Base-by-base conservation (phyloP, 2,113 vertebrate species). In the Blennius ocellaris region DNA sequence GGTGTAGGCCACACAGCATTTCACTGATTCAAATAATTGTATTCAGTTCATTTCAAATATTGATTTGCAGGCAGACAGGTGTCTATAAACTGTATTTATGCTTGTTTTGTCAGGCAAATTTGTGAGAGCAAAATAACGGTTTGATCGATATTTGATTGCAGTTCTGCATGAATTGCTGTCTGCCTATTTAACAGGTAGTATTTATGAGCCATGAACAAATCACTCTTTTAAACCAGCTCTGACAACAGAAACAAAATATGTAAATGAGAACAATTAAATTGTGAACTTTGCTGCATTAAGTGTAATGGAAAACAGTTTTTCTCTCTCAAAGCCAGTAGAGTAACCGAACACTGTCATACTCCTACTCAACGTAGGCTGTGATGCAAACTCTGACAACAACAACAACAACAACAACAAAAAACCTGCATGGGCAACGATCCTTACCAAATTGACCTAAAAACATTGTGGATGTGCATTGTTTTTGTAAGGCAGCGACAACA, bases 191-290 rank as follows among this genome's bases (percentile, higher is more conserved):
- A 67, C 78, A 73, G 72, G 65, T 58, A 75, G 60, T 41, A 69
- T 76, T 82, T 60, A 76, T 64, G 69, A 78, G 49, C 72, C 54
- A 58, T 52, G 51, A 80, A 59, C 16, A 69, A 75, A 69, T 82
- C 30, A 41, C 47, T 48, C 6, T n/a, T 81, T 71, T 74, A 72
- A 61, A 64, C 60, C 62, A 57, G 56, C 40, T 73, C 51, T 74
- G 58, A 77, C 50, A 74, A 79, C 8, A 62, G 45, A 57, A 51
- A 69, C 57, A 62, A 64, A 68, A 64, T 44, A 58, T 73, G 60
- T 39, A 83, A 76, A 85, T 51, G 45, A 36, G 40, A 52, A 49
- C 30, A 73, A 80, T 73, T 76, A 43, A 60, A 73, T 47, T 43
- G 55, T 60, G 65, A 79, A 61, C 71, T 74, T 1, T 6, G 56